phyloP scores from a whole-genome alignment of 2,888 invertebrate genomes.

The Caenorhabditis wallacei region DNA sequence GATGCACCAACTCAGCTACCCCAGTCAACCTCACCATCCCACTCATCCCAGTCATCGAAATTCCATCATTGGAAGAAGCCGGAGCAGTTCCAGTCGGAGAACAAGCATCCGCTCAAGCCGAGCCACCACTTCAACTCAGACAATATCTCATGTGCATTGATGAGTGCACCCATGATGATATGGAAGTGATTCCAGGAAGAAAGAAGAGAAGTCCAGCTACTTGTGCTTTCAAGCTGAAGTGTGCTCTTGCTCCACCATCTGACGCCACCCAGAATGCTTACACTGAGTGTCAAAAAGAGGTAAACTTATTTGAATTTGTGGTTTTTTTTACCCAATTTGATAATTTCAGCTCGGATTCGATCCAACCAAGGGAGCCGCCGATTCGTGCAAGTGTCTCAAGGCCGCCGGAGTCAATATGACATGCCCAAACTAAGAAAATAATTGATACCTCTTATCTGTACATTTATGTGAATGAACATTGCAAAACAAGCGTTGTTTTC shows the following conservation, averaged over 20 bases:
- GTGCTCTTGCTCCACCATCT: conserved; percentile 80
- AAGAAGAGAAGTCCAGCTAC: conserved; percentile 77
- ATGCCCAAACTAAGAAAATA: conserved; percentile 42
- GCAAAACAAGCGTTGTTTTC: conserved; percentile 33
- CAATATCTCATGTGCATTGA: conserved; percentile 82
- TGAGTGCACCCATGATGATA: conserved; percentile 79
- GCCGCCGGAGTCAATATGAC: conserved; percentile 75
- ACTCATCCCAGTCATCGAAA: conserved; percentile 79
- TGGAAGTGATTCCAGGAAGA: conserved; percentile 71
- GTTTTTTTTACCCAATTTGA: neutral
- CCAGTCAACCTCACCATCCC: conserved; percentile 82
- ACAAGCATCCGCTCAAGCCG: conserved; percentile 42
- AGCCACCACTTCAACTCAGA: conserved; percentile 74
- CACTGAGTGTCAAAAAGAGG: conserved; percentile 78
- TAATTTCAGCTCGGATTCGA: conserved; percentile 63
- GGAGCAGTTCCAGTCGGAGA: conserved; percentile 57
- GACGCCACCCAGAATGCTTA: conserved; percentile 77
- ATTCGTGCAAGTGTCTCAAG: conserved; percentile 79
- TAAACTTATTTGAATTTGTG: no score
- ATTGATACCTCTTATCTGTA: conserved; percentile 21
- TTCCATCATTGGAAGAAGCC: conserved; percentile 67
- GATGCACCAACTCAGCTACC: conserved; percentile 80
- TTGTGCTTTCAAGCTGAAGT: conserved; percentile 81
- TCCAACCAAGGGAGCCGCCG: conserved; percentile 74
- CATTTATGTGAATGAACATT: conserved; percentile 42